phyloP scores from a whole-genome alignment of 2,113 vertebrate genomes.

The Misgurnus anguillicaudatus region DNA sequence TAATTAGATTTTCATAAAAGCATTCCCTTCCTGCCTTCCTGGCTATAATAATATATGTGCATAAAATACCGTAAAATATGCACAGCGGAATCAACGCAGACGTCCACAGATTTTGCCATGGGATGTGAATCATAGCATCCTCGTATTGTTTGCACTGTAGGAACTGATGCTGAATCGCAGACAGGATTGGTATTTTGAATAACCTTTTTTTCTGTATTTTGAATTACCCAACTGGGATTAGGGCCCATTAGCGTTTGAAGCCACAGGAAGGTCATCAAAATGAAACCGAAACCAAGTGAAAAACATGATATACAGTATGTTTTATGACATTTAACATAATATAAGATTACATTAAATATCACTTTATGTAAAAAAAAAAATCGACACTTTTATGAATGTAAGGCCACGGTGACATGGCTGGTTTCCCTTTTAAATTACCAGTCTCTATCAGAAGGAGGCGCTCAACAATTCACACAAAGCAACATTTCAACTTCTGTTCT shows the following conservation, averaged over 20 bases:
- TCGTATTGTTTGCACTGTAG: not conserved
- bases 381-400: too few relatives aligned
- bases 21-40: too few relatives aligned
- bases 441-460: slow-evolving; percentile 8
- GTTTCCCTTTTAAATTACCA: too few relatives aligned
- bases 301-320: too few relatives aligned
- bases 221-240: not conserved
- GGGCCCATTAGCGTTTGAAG: not conserved
- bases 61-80: not conserved
- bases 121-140: slow-evolving; percentile 16
- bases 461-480: not conserved
- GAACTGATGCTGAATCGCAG: not conserved
- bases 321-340: too few relatives aligned
- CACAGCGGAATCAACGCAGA: not conserved
- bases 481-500: not conserved
- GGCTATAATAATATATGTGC: too few relatives aligned
- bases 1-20: too few relatives aligned
- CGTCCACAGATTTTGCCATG: not conserved
- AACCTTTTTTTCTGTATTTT: not conserved
- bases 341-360: not conserved
- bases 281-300: too few relatives aligned
- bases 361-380: too few relatives aligned
- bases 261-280: not conserved
- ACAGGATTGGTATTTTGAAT: not conserved
- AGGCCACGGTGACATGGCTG: too few relatives aligned